Evolutionary conservation across 2,113 vertebrate genomes (phyloP), one percentile per base, ranked within the genome.

Genomic region (Promerops cafer): DNA sequence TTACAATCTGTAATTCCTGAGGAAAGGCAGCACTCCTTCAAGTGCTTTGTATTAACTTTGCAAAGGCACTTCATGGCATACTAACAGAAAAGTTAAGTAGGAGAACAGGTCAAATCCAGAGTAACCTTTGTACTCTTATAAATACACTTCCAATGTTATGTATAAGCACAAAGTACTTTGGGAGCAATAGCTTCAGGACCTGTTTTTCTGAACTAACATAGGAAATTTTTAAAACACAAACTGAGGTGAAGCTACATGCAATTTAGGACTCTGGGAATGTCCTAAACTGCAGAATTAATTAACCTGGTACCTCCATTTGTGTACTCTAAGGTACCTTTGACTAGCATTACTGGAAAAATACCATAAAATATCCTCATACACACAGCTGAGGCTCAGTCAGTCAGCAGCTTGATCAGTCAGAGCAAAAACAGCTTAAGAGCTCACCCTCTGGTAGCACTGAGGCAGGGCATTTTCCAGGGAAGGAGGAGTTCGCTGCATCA

Each of bases 401-500:
- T 56, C 61, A 70, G 50, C 49, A 94, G 60, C 49, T 65, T 42
- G 10, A 27, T 49, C 45, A 71, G 56, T 42, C 80, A 87, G 59
- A 76, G 49, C 50, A 89, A 75, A 83, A 78, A 8, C 1, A 4
- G 40, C 23, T 30, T 11, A 80, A 79, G 65, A 97, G 98, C 98
- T 97, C 96, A 99, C 99, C 98, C 99, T 98, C 97, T 99, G 99
- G 96, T 99, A 99, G 97, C 99, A 99, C 93, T 99, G 98, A 47
- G 99, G 99, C 80, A 99, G 98, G 31, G 85, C 53, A 3, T 97
- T 96, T 97, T 99, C 99, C 95, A 99, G 97, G 4, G 98, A 87
- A 4, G 98, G 99, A 54, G 99, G 99, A 23, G 99, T 99, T 75
- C 99, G 97, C 97, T 99, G 99, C 99, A 99, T 99, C 96, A 99